These are phyloP conservation scores for Drosophila vallismaia DNA, from an alignment of 2,888 invertebrate species.

Conservation along the genomic window DNA sequence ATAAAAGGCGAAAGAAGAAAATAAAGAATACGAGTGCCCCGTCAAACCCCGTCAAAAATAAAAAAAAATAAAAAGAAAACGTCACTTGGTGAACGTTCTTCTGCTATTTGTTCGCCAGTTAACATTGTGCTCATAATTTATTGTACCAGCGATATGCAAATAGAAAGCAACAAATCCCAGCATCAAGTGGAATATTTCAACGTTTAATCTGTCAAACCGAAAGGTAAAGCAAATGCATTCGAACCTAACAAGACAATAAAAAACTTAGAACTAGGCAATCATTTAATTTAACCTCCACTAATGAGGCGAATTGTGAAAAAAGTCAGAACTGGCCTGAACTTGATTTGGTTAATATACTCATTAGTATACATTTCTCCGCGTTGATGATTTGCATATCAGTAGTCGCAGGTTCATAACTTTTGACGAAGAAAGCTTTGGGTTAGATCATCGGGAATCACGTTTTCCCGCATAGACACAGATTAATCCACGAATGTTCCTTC, in stretches of 20 bases:
- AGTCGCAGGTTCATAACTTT: slow-evolving; percentile 50
- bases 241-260: slow-evolving; percentile 2
- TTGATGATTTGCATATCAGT: slow-evolving; percentile 65
- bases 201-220: slow-evolving; percentile 7
- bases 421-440: slow-evolving; percentile 39
- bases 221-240: slow-evolving; percentile 44
- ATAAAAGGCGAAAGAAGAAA: slow-evolving; percentile 16
- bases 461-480: slow-evolving; percentile 7
- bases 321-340: slow-evolving; percentile 37
- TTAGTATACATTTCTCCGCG: slow-evolving; percentile 64
- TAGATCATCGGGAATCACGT: slow-evolving; percentile 36
- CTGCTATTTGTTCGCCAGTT: slow-evolving; percentile 51
- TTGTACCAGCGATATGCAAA: slow-evolving; percentile 63
- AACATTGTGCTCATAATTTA: slow-evolving; percentile 75
- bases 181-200: slow-evolving; percentile 60
- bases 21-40: slow-evolving; percentile 18
- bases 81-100: slow-evolving; percentile 34
- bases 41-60: not conserved
- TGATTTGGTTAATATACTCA: slow-evolving; percentile 60
- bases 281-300: slow-evolving; percentile 28
- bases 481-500: slow-evolving; percentile 21
- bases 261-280: slow-evolving; percentile 8
- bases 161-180: slow-evolving; percentile 68
- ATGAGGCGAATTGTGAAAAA: slow-evolving; percentile 59
- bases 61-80: slow-evolving; percentile 21